Evolutionary conservation across 2,888 invertebrate genomes (phyloP).

Genomic region (Axea sp.): DNA sequence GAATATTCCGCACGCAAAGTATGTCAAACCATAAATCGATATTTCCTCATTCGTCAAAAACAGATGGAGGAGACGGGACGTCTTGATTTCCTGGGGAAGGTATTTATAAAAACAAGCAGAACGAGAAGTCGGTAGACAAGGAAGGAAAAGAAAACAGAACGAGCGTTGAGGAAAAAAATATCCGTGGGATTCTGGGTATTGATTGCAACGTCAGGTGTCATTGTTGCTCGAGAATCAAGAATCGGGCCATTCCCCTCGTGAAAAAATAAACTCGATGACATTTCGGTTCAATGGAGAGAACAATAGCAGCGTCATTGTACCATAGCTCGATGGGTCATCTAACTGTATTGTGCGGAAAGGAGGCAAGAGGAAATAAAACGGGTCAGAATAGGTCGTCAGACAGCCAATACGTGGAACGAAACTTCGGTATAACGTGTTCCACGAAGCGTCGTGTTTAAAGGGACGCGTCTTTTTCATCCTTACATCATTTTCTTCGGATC

Average conservation of each 20-base stretch:
- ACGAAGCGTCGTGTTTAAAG: constrained; percentile 25
- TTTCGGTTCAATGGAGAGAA: constrained; percentile 48
- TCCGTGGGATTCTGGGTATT: constrained; percentile 35
- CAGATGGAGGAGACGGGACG: constrained; percentile 3
- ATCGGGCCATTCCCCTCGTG: constrained; percentile 51
- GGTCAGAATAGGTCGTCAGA: constrained; percentile 47
- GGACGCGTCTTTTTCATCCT: background rate
- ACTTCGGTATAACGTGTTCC: constrained; percentile 23
- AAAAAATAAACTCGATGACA: constrained; percentile 57
- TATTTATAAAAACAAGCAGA: constrained; percentile 8
- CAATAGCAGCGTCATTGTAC: constrained; percentile 48
- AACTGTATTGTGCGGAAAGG: constrained; percentile 49
- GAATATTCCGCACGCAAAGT: constrained; percentile 46
- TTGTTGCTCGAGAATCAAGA: constrained; percentile 45
- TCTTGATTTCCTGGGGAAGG: background rate
- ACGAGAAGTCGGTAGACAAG: background rate
- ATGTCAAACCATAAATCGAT: constrained; percentile 63
- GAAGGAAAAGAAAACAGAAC: background rate
- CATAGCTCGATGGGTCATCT: constrained; percentile 53
- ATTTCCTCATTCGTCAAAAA: constrained; percentile 62
- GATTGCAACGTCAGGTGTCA: constrained; percentile 56
- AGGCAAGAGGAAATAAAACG: constrained; percentile 48
- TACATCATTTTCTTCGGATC: background rate
- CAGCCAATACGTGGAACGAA: constrained; percentile 37
- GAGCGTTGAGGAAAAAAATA: constrained; percentile 20